Evolutionary conservation across 1,140 invertebrate genomes (phyloP).

Genomic region (Drosophila kohkoa): DNA sequence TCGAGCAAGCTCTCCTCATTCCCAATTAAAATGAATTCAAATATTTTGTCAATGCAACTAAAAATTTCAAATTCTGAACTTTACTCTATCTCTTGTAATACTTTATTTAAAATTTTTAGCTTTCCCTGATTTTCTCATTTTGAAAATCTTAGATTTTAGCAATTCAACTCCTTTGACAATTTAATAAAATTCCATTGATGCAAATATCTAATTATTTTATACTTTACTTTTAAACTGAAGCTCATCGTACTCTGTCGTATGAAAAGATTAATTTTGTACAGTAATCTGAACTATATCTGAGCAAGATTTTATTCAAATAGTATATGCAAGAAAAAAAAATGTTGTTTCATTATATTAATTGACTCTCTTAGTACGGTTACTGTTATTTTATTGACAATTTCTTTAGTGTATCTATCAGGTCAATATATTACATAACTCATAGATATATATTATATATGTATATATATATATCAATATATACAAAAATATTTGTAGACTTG

Average conservation of each 20-base stretch:
- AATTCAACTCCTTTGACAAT: background rate
- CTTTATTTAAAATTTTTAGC: background rate
- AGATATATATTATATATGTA: no score
- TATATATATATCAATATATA: no score
- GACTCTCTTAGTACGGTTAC: background rate
- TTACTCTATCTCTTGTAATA: no score
- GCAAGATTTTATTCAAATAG: no score
- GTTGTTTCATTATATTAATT: background rate
- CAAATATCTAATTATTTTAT: slow-evolving; percentile 5
- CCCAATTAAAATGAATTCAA: no score
- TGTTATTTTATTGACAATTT: slow-evolving; percentile 1
- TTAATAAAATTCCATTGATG: slow-evolving; percentile 8
- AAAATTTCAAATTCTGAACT: no score
- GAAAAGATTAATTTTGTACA: background rate
- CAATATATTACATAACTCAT: slow-evolving; percentile 2
- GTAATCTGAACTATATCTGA: no score
- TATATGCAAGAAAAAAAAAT: no score
- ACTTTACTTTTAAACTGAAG: background rate
- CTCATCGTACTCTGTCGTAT: background rate
- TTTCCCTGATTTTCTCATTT: no score
- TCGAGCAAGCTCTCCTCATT: no score
- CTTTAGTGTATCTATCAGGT: background rate
- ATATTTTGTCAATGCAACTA: no score
- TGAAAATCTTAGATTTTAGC: no score
- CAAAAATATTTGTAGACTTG: background rate